Percentiles rank a stretch among this genome's conserved stretches.
Evolutionary conservation across 2,113 vertebrate genomes (phyloP).

Genomic region (Nycticebus coucang): DNA sequence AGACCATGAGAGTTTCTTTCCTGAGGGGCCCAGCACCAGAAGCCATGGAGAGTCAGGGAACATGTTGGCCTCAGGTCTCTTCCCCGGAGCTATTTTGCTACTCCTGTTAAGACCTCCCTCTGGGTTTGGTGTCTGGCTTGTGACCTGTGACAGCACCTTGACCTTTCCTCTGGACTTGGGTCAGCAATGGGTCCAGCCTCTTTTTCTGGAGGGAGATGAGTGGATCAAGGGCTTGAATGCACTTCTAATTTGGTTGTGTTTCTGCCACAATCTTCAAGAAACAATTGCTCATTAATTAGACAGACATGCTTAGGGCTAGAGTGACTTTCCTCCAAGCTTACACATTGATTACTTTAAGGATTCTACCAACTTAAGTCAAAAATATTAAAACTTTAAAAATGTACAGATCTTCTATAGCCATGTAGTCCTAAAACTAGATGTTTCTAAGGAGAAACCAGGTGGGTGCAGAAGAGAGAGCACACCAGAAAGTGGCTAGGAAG

Average conservation of each 20-base stretch:
- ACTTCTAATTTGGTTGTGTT: constrained; percentile 15
- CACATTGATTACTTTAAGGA: neutral
- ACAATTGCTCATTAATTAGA: neutral
- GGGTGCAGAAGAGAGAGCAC: too few species aligned
- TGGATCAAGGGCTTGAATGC: neutral
- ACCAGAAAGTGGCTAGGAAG: rapidly evolving
- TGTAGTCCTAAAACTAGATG: neutral
- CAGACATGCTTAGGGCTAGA: neutral
- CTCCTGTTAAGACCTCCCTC: neutral
- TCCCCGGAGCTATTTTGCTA: neutral
- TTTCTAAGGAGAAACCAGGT: neutral
- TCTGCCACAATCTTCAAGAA: constrained; percentile 25
- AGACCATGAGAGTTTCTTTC: neutral
- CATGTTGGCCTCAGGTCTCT: neutral
- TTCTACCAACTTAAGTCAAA: neutral
- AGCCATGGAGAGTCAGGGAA: neutral
- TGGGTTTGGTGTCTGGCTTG: neutral
- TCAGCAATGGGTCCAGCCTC: neutral
- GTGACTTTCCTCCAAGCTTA: neutral
- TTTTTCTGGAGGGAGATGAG: neutral
- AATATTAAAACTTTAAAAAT: neutral
- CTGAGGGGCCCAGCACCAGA: neutral
- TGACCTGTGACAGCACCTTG: neutral
- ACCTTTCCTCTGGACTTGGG: neutral
- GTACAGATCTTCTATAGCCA: neutral